Conservation (phyloP, 2,113 vertebrate species). For the Psammodynastes pulverulentus region DNA sequence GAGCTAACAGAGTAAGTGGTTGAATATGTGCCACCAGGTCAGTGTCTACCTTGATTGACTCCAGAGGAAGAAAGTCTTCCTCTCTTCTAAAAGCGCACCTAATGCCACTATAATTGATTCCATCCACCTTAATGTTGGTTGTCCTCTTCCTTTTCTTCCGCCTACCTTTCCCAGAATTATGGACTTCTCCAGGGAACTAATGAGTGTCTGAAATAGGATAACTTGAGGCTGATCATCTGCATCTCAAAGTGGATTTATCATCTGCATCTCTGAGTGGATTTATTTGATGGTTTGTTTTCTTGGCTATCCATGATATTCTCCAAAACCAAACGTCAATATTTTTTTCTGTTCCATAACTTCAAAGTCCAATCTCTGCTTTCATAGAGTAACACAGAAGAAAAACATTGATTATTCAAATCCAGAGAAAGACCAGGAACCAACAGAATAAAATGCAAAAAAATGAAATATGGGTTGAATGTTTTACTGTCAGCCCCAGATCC, state of each 20-base stretch:
- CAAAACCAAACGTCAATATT: neutral
- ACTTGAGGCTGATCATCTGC: neutral
- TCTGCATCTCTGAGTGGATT: neutral
- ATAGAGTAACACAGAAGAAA: neutral
- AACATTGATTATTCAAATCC: neutral
- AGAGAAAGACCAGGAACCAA: neutral
- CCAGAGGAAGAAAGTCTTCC: neutral
- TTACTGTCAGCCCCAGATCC: too few relatives aligned
- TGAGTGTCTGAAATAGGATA: neutral
- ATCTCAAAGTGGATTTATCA: neutral
- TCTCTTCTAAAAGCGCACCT: neutral
- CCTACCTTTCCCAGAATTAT: neutral
- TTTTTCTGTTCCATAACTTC: neutral
- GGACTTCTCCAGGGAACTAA: neutral
- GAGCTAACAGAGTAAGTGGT: neutral
- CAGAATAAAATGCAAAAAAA: neutral
- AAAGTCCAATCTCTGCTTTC: neutral
- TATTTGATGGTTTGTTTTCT: neutral
- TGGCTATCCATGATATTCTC: neutral
- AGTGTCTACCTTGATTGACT: neutral
- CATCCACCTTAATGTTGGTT: neutral
- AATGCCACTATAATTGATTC: neutral
- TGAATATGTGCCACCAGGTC: neutral
- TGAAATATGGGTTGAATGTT: neutral
- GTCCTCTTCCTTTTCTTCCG: neutral